phyloP scores from a whole-genome alignment of 2,888 invertebrate species.

The Meiosimyza platycephala region DNA sequence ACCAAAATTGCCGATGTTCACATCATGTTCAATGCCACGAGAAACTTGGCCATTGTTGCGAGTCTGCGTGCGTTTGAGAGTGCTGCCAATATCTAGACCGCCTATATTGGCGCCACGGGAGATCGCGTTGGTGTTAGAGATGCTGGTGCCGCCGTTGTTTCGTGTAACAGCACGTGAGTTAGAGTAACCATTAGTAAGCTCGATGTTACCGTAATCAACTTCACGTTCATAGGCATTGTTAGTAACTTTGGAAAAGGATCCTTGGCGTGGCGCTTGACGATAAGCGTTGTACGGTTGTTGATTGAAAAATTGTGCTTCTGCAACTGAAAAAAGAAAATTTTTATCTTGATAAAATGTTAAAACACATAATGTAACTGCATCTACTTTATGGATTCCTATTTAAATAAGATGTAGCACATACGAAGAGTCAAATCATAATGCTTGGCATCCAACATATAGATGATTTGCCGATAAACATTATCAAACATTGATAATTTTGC shows the following conservation, averaged over 20 bases:
- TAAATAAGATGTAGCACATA: too few species aligned
- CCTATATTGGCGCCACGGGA: constrained; percentile 58
- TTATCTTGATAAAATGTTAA: not conserved
- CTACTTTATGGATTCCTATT: too few species aligned
- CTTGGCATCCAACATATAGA: too few species aligned
- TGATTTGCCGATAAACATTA: too few species aligned
- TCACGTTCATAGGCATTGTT: constrained; percentile 57
- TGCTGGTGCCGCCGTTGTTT: constrained; percentile 48
- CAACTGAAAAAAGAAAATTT: constrained; percentile 12
- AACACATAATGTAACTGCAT: not conserved
- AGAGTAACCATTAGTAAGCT: constrained; percentile 51
- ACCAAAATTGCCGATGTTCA: constrained; percentile 59
- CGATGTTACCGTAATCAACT: constrained; percentile 54
- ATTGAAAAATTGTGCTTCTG: constrained; percentile 12
- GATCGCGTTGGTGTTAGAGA: constrained; percentile 55
- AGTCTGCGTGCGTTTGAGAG: constrained; percentile 56
- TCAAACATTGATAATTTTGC: too few species aligned
- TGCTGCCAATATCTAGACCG: constrained; percentile 59
- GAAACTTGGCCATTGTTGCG: constrained; percentile 56
- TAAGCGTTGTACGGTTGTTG: constrained; percentile 13
- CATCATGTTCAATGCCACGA: constrained; percentile 51
- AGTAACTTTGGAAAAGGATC: constrained; percentile 56
- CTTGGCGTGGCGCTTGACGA: constrained; percentile 40
- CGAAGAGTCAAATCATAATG: too few species aligned
- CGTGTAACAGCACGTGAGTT: constrained; percentile 58